Percentiles rank a stretch among this genome's conserved stretches.
Evolutionary conservation across 2,888 invertebrate species (phyloP).

Genomic region (Drosophila infuscata): DNA sequence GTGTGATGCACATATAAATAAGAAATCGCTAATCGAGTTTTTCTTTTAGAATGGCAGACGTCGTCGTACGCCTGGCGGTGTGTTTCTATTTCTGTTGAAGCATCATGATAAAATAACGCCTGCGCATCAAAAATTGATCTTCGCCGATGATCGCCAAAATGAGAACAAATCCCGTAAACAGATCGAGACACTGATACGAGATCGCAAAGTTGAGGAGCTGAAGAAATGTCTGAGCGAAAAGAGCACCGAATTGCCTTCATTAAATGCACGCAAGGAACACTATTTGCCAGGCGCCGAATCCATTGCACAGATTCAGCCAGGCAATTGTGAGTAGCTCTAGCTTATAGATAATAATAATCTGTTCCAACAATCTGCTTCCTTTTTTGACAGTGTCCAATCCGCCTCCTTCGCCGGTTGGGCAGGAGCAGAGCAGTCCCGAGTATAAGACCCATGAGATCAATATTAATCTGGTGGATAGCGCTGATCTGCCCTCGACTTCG

Average conservation of each 20-base stretch:
- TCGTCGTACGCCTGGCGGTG: constrained; percentile 94
- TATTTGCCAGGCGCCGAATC: constrained; percentile 74
- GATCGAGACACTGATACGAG: constrained; percentile 86
- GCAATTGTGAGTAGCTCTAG: constrained; percentile 64
- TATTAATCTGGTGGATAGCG: constrained; percentile 82
- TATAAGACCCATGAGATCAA: constrained; percentile 86
- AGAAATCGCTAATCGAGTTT: not conserved
- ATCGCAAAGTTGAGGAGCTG: constrained; percentile 89
- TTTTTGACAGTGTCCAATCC: constrained; percentile 87
- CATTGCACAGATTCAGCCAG: constrained; percentile 75
- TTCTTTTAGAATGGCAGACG: constrained; percentile 88
- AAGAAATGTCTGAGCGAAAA: constrained; percentile 87
- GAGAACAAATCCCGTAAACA: constrained; percentile 87
- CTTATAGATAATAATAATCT: not conserved
- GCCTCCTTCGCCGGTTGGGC: constrained; percentile 92
- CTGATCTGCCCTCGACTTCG: constrained; percentile 81
- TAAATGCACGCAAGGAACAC: constrained; percentile 79
- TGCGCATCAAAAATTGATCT: constrained; percentile 89
- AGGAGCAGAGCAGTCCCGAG: constrained; percentile 88
- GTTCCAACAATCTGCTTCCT: not conserved
- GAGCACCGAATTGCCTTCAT: constrained; percentile 80
- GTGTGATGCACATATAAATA: not conserved
- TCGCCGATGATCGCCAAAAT: constrained; percentile 88
- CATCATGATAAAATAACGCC: constrained; percentile 89
- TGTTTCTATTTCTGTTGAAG: constrained; percentile 93